A percentile compares a stretch with the other conserved stretches of the same genome.
phyloP scores from a whole-genome alignment of 2,888 invertebrate genomes.

The Endotricha flammealis region DNA sequence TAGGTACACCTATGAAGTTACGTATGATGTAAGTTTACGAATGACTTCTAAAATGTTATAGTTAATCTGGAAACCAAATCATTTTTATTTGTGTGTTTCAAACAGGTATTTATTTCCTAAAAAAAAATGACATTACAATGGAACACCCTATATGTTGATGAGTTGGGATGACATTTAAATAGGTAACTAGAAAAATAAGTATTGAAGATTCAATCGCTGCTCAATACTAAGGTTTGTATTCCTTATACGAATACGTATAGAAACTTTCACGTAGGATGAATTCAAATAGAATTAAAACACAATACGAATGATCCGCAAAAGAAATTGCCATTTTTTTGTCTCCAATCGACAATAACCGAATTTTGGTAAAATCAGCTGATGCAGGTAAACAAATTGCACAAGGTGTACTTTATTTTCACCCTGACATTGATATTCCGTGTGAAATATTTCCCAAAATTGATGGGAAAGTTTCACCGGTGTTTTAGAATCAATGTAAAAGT shows the following conservation, averaged over 20 bases:
- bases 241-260: not conserved
- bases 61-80: too few species aligned
- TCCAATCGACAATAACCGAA: slow-evolving; percentile 18
- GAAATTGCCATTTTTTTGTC: slow-evolving; percentile 25
- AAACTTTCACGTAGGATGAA: slow-evolving; percentile 7
- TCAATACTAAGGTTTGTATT: not conserved
- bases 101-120: too few species aligned
- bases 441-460: slow-evolving; percentile 18
- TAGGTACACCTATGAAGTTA: too few species aligned
- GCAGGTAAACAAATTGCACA: slow-evolving; percentile 34
- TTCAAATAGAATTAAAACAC: not conserved
- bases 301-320: slow-evolving; percentile 7
- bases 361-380: slow-evolving; percentile 43
- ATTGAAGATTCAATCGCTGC: slow-evolving; percentile 1
- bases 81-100: too few species aligned
- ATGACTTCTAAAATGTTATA: too few species aligned
- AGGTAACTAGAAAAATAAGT: slow-evolving; percentile 14
- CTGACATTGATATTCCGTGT: slow-evolving; percentile 24
- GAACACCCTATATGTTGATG: too few species aligned
- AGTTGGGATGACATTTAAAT: slow-evolving; percentile 22
- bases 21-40: too few species aligned
- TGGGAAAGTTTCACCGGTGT: slow-evolving; percentile 16
- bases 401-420: slow-evolving; percentile 15
- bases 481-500: slow-evolving; percentile 3
- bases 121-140: too few species aligned